These are phyloP conservation scores for Drosophila saltans DNA, from an alignment of 1,140 invertebrate genomes.

Conservation along the genomic window DNA sequence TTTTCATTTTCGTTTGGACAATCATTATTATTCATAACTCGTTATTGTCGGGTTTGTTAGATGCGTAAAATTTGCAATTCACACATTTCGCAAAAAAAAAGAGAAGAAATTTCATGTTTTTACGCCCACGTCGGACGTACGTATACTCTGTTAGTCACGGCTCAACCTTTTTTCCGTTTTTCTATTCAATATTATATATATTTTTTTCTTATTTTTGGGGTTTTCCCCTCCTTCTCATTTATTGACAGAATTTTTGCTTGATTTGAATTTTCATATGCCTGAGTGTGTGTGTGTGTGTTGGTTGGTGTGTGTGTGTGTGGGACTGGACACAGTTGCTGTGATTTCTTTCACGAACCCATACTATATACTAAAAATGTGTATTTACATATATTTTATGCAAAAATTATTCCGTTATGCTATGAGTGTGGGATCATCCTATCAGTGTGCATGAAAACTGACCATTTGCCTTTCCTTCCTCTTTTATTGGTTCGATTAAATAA, in stretches of 20 bases:
- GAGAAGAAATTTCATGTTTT: slow-evolving; percentile 43
- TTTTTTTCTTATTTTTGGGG: neutral
- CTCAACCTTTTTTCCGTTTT: slow-evolving; percentile 6
- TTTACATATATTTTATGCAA: slow-evolving; percentile 83
- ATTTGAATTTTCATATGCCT: slow-evolving; percentile 72
- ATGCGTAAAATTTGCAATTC: slow-evolving; percentile 76
- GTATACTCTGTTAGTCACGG: slow-evolving; percentile 74
- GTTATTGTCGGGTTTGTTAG: slow-evolving; percentile 41
- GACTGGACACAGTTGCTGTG: slow-evolving; percentile 74
- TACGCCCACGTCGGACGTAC: slow-evolving; percentile 42
- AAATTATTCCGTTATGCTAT: slow-evolving; percentile 81
- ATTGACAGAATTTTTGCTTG: slow-evolving; percentile 79
- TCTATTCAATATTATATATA: slow-evolving; percentile 4
- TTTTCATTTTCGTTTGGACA: slow-evolving; percentile 39
- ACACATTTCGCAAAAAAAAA: slow-evolving; percentile 65
- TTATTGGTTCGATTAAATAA: slow-evolving; percentile 70
- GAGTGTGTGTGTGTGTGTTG: slow-evolving; percentile 20
- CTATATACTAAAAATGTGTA: slow-evolving; percentile 43
- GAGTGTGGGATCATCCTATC: slow-evolving; percentile 65
- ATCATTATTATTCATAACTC: slow-evolving; percentile 77
- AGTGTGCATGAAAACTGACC: slow-evolving; percentile 76
- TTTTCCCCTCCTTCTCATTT: slow-evolving; percentile 41
- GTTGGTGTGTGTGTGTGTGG: slow-evolving; percentile 22
- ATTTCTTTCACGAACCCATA: slow-evolving; percentile 69
- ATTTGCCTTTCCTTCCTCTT: slow-evolving; percentile 70